These are phyloP conservation scores for Glareola pratincola DNA, from an alignment of 2,113 vertebrate species.

Conservation along the genomic window DNA sequence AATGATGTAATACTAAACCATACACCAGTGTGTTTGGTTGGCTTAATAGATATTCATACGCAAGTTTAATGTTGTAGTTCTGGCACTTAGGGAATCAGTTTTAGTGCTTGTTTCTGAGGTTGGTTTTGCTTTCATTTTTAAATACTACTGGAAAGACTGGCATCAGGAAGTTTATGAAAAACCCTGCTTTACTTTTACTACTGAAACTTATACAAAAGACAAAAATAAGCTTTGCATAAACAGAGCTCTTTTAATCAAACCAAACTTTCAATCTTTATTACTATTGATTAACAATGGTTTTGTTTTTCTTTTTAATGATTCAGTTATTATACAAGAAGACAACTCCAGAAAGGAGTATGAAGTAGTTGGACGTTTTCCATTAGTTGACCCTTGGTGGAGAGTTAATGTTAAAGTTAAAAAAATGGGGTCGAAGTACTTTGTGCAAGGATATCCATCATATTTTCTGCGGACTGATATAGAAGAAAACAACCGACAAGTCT, in stretches of 20 bases:
- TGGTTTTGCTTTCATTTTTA: neutral
- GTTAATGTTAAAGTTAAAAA: constrained; percentile 67
- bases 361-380: constrained; percentile 76
- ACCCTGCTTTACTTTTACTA: neutral
- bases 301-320: neutral
- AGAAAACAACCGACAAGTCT: constrained; percentile 33
- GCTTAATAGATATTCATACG: neutral
- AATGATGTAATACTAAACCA: neutral
- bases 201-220: neutral
- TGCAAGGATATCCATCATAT: constrained; percentile 74
- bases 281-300: neutral
- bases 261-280: neutral
- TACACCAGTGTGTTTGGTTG: neutral
- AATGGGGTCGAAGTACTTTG: neutral
- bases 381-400: constrained; percentile 80
- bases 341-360: neutral
- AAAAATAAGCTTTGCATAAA: neutral
- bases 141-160: neutral
- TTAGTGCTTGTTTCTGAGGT: neutral
- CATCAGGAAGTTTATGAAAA: neutral
- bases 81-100: neutral
- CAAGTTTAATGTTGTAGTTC: neutral
- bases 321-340: constrained; percentile 75
- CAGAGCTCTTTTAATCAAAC: neutral
- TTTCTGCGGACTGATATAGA: constrained; percentile 68